Evolutionary conservation across 2,797 vertebrate species (phyloP), one percentile per base, ranked within the genome.

Genomic region (Oryzias sinensis): DNA sequence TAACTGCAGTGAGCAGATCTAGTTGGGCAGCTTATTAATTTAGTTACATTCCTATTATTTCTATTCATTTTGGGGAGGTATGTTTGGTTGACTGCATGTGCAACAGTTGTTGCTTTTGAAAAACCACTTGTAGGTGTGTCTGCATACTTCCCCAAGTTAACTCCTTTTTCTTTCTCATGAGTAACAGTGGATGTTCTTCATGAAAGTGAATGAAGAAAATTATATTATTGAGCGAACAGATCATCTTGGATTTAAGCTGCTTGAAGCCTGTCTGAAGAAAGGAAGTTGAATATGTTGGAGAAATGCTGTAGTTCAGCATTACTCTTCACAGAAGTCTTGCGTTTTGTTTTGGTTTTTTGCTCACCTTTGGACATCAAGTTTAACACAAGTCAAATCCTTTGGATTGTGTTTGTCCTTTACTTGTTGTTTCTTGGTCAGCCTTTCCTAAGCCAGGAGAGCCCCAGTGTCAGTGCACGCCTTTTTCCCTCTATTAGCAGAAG

Each of bases 341-440:
- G 76, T 62, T 43, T 18, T 53, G 73, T 72, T 82, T 82, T 59
- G 0, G 20, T 22, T 11, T 11, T 37, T 4, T 37, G 29, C 29
- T 82, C 70, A 74, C 43, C 62, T 48, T 46, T 47, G 69, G 63
- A 76, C 64, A 48, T 37, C 5, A 4, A 54, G 70, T 84, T 53
- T 86, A 47, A 81, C 82, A 88, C 87, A 88, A 87, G 85, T 81
- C 56, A 77, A 89, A 87, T 86, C 86, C 84, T 67, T 62, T 16
- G 59, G 79, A 85, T 87, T 88, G 86, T 86, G 61, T 68, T 68
- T 16, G 18, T 25, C 53, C 45, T 41, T 58, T 59, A 80, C 78
- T 78, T 87, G 80, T 87, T 89, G 80, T 81, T 87, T 85, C 80
- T 85, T 75, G 65, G 70, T 76, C 15, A 72, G 42, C 76, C 14